Evolutionary conservation across 2,113 vertebrate species (phyloP).

Genomic region (Dipodomys ordii): DNA sequence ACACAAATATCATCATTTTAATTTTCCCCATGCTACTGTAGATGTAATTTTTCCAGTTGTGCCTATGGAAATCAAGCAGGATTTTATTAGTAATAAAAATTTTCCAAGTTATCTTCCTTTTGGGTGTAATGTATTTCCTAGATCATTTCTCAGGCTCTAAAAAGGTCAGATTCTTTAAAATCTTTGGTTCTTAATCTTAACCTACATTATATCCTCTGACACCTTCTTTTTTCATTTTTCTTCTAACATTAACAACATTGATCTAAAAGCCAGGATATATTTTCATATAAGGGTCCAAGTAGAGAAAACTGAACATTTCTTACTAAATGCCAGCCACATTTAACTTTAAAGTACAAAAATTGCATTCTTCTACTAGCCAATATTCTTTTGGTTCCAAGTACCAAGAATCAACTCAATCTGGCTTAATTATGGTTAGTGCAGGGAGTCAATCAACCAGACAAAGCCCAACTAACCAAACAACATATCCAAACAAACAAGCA

Average conservation of each 20-base stretch:
- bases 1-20: constrained; percentile 55
- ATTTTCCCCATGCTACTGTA: constrained; percentile 29
- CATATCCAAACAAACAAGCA: background rate
- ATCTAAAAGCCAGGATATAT: background rate
- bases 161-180: background rate
- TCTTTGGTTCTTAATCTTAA: constrained; percentile 35
- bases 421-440: background rate
- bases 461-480: background rate
- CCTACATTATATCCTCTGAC: background rate
- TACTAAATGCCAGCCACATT: background rate
- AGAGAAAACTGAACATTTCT: background rate
- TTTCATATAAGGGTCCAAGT: background rate
- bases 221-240: background rate
- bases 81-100: constrained; percentile 63
- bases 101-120: constrained; percentile 69
- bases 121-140: constrained; percentile 56
- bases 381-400: background rate
- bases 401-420: background rate
- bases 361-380: background rate
- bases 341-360: constrained; percentile 15
- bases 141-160: background rate
- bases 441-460: background rate
- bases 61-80: constrained; percentile 58
- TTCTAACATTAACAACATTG: background rate
- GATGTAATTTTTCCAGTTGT: background rate